Evolutionary conservation across 2,888 invertebrate genomes (phyloP).

Genomic region (Slavum lentiscoides): DNA sequence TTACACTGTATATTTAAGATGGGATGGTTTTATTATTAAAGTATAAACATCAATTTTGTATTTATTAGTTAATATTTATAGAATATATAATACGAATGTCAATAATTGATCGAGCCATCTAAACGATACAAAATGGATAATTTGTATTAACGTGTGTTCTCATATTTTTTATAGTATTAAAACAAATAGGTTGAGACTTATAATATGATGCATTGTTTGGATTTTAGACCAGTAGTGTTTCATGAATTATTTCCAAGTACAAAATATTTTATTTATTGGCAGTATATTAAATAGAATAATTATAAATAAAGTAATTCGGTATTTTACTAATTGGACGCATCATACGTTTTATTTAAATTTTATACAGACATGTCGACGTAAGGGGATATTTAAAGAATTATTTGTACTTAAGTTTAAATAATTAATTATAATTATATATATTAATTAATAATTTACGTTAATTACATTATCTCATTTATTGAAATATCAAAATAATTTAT

Average conservation of each 20-base stretch:
- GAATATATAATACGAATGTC: too few species aligned
- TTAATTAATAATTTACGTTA: neutral
- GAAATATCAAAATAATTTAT: neutral
- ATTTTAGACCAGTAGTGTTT: neutral
- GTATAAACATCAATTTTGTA: too few species aligned
- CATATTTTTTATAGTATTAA: neutral
- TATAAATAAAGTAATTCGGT: too few species aligned
- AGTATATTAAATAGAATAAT: too few species aligned
- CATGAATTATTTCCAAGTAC: too few species aligned
- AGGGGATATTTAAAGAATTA: neutral
- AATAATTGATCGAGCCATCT: neutral
- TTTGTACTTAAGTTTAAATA: neutral
- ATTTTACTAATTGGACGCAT: too few species aligned
- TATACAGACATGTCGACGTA: neutral
- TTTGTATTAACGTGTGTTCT: neutral
- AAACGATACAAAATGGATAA: neutral
- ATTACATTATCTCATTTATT: constrained; percentile 1
- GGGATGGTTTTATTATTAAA: too few species aligned
- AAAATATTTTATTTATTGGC: too few species aligned
- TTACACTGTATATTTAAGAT: too few species aligned
- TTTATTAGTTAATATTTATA: too few species aligned
- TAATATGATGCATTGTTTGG: neutral
- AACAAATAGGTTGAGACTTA: neutral
- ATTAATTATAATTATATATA: neutral
- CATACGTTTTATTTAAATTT: too few species aligned